Conservation (phyloP, 2,797 vertebrate species). For the Pitangus sulphuratus region DNA sequence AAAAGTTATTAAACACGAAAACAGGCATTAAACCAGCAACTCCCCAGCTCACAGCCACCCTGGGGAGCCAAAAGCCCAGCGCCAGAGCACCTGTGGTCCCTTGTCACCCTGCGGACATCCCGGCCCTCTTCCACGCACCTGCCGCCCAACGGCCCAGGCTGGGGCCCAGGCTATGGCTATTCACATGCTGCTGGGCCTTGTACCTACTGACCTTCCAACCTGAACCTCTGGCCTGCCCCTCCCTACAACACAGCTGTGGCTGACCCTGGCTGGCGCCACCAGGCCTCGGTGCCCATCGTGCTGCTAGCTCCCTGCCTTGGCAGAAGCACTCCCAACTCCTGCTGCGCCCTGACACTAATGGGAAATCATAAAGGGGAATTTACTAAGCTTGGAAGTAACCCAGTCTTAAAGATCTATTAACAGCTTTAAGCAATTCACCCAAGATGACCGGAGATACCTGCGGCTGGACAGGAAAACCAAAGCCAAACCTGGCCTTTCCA, state of each 20-base stretch:
- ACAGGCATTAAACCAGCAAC: neutral
- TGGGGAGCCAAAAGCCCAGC: accelerated
- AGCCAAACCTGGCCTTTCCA: neutral
- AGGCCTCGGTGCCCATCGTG: accelerated
- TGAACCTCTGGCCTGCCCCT: neutral
- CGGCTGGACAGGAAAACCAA: neutral
- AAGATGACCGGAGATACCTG: neutral
- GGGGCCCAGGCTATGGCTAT: neutral
- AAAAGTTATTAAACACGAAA: neutral
- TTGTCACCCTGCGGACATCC: accelerated
- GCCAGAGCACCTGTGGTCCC: accelerated
- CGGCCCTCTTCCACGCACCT: accelerated
- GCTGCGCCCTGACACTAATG: neutral
- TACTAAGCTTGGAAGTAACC: neutral
- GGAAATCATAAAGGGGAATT: neutral
- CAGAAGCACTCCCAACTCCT: neutral
- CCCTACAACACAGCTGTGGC: too few species aligned
- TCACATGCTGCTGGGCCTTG: accelerated
- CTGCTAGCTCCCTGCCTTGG: neutral
- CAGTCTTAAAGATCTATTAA: neutral
- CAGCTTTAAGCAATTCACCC: neutral
- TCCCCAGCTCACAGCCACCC: neutral
- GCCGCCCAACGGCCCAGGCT: accelerated
- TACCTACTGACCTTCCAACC: neutral
- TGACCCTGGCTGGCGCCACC: neutral